phyloP scores from a whole-genome alignment of 2,888 invertebrate genomes.

The Proisotoma minuta region DNA sequence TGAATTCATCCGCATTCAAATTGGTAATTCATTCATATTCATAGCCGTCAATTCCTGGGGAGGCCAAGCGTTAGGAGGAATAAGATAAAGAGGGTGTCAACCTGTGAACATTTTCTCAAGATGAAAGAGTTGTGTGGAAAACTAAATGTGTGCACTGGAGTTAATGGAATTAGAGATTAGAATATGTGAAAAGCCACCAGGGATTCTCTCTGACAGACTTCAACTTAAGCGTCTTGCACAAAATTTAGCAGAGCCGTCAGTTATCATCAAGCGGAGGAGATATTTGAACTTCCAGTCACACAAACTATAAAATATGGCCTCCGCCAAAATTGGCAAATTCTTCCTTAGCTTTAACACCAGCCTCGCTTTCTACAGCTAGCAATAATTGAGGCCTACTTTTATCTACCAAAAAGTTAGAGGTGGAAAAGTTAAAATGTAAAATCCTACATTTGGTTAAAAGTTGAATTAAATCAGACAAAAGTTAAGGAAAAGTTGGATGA shows the following conservation, averaged over 20 bases:
- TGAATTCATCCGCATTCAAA: too few relatives aligned
- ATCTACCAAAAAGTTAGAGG: too few relatives aligned
- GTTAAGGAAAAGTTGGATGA: neutral
- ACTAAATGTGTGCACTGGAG: conserved; percentile 2
- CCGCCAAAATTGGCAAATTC: too few relatives aligned
- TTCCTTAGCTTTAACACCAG: too few relatives aligned
- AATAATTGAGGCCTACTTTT: too few relatives aligned
- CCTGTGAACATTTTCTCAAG: conserved; percentile 3
- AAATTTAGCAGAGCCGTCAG: neutral
- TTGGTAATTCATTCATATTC: too few relatives aligned
- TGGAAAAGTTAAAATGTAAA: too few relatives aligned
- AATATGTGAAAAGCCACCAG: conserved; percentile 6
- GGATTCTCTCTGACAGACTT: conserved; percentile 4
- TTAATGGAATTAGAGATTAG: conserved; percentile 13
- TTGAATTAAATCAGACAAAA: conserved; percentile 1
- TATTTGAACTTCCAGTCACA: neutral
- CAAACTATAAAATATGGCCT: conserved; percentile 6
- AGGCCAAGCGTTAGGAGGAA: neutral
- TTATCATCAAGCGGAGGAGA: conserved; percentile 1
- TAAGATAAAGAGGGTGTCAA: conserved; percentile 7
- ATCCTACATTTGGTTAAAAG: too few relatives aligned
- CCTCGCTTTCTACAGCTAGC: too few relatives aligned
- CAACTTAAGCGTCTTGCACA: too few relatives aligned
- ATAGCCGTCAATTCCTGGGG: neutral
- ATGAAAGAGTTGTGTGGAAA: conserved; percentile 2